Conservation (phyloP, 2,888 invertebrate species). For the Antheraea yamamai region DNA sequence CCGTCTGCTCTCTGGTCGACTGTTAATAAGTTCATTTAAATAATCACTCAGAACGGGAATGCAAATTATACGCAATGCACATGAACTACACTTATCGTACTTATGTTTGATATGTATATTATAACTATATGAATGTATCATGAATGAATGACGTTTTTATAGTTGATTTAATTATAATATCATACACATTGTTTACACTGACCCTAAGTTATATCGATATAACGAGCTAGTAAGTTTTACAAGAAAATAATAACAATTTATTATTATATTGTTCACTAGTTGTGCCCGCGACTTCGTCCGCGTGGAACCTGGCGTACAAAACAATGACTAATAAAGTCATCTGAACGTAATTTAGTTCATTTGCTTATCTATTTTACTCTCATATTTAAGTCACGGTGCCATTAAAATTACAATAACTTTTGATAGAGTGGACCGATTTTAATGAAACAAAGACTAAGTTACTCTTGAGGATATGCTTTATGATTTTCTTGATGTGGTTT, state of each 20-base stretch:
- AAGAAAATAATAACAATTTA: not conserved
- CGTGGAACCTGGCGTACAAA: too few relatives aligned
- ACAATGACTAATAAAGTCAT: too few relatives aligned
- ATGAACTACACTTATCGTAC: not conserved
- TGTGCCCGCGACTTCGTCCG: too few relatives aligned
- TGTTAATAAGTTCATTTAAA: constrained; percentile 27
- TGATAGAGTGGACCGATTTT: too few relatives aligned
- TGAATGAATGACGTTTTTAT: not conserved
- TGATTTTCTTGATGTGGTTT: too few relatives aligned
- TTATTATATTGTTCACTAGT: not conserved
- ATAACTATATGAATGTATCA: constrained; percentile 1
- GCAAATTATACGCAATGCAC: constrained; percentile 1
- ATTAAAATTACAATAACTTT: too few relatives aligned
- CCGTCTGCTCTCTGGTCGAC: constrained; percentile 27
- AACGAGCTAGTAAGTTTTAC: not conserved
- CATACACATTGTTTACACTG: not conserved
- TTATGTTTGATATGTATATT: not conserved
- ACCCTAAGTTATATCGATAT: not conserved
- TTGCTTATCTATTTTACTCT: too few relatives aligned
- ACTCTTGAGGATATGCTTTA: too few relatives aligned
- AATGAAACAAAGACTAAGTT: too few relatives aligned
- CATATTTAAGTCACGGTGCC: too few relatives aligned
- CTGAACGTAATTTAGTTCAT: too few relatives aligned
- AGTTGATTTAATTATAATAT: not conserved
- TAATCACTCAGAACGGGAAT: constrained; percentile 30